Evolutionary conservation across 64 coral and sea anemone species (phyloP).

Genomic region (Trachythela sp.): DNA sequence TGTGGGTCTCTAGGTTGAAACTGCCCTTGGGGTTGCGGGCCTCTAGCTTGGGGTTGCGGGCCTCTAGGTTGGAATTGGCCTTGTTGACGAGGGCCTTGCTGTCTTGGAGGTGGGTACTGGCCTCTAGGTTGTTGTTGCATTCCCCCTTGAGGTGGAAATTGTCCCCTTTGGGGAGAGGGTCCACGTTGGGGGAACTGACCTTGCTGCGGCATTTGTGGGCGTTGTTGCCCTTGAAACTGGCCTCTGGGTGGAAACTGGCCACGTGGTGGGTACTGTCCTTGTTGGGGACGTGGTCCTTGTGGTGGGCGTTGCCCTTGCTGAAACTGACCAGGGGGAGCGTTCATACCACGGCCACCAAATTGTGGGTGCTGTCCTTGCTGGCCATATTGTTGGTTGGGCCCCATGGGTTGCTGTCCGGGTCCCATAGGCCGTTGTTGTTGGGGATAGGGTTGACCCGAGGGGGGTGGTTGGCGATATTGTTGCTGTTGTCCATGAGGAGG

Average conservation of each 20-base stretch:
- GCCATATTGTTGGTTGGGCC: background rate
- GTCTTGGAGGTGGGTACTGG: background rate
- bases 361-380: background rate
- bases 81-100: conserved; percentile 1
- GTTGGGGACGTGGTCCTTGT: conserved; percentile 17
- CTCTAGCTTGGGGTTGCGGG: background rate
- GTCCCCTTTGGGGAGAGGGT: conserved; percentile 6
- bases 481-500: conserved; percentile 11
- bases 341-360: background rate
- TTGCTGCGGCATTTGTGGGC: background rate
- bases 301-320: background rate
- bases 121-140: conserved; percentile 9
- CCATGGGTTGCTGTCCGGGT: background rate
- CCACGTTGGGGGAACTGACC: background rate
- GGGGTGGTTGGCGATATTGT: background rate
- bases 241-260: conserved; percentile 20
- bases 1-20: background rate
- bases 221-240: conserved; percentile 14
- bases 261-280: conserved; percentile 20
- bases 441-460: background rate
- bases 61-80: background rate
- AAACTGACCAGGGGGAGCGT: background rate
- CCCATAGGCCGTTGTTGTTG: background rate
- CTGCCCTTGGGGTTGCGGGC: conserved; percentile 9
- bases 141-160: background rate